Conservation (phyloP, 1,140 invertebrate genomes). For the Rhagoletis pomonella region DNA sequence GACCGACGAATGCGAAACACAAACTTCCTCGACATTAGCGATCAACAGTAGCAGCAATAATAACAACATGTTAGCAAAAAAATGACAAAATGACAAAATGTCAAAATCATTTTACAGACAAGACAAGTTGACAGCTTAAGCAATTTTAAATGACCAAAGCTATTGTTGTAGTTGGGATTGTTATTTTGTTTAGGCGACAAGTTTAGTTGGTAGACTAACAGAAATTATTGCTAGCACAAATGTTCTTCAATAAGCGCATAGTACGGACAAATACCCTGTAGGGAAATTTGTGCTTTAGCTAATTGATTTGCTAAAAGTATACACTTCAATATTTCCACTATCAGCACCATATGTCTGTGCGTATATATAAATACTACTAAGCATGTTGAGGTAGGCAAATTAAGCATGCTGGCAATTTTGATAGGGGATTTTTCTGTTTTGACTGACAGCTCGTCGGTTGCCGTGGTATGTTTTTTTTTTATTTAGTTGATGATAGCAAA, state of each 20-base stretch:
- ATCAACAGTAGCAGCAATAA: background rate
- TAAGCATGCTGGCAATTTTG: too few relatives aligned
- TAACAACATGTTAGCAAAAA: conserved; percentile 16
- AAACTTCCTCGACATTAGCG: background rate
- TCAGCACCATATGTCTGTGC: background rate
- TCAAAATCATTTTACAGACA: conserved; percentile 50
- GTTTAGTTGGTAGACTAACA: background rate
- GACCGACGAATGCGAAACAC: background rate
- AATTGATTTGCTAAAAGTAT: background rate
- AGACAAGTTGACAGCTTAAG: conserved; percentile 45
- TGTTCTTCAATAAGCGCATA: too few relatives aligned
- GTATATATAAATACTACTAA: background rate
- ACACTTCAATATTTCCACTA: too few relatives aligned
- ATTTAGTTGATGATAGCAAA: too few relatives aligned
- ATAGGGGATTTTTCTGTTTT: too few relatives aligned
- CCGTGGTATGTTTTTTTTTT: too few relatives aligned
- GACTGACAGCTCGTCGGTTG: too few relatives aligned
- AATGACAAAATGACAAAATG: conserved; percentile 35
- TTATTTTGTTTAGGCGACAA: background rate
- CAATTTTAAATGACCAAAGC: background rate
- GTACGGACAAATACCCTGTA: too few relatives aligned
- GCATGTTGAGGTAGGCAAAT: too few relatives aligned
- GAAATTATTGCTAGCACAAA: background rate
- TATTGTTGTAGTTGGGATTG: background rate
- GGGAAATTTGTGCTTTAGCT: too few relatives aligned